Percentiles rank a stretch among this genome's conserved stretches.
Conservation (phyloP, 1,140 invertebrate species). For the Leptestheria dahalacensis region DNA sequence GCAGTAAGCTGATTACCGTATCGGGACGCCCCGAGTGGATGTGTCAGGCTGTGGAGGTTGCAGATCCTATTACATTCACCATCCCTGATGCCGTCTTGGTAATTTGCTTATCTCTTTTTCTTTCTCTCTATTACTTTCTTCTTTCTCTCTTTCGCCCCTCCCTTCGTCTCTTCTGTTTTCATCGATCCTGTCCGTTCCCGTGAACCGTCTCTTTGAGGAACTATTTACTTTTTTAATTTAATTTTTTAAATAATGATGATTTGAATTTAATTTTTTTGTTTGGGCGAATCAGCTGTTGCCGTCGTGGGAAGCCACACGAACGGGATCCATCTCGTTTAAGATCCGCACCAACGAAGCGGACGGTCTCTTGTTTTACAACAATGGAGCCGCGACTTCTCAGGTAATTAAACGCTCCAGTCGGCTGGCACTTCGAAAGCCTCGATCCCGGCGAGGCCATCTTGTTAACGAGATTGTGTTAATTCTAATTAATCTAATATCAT, state of each 20-base stretch:
- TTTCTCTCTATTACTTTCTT: neutral
- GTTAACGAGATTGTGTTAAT: too few relatives aligned
- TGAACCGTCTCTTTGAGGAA: neutral
- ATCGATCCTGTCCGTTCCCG: neutral
- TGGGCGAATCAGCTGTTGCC: constrained; percentile 67
- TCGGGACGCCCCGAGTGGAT: constrained; percentile 75
- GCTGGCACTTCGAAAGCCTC: too few relatives aligned
- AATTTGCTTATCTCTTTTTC: constrained; percentile 24
- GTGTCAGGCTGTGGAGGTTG: constrained; percentile 65
- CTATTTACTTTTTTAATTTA: neutral
- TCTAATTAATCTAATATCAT: too few relatives aligned
- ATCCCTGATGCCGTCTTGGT: constrained; percentile 77
- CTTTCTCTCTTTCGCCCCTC: neutral
- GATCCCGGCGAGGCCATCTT: too few relatives aligned
- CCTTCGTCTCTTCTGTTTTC: neutral
- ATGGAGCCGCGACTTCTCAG: constrained; percentile 39
- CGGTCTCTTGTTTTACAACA: constrained; percentile 83
- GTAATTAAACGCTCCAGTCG: too few relatives aligned
- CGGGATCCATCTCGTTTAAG: constrained; percentile 78
- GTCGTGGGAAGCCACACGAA: constrained; percentile 71
- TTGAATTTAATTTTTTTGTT: constrained; percentile 15
- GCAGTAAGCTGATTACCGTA: constrained; percentile 70
- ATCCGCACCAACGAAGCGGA: constrained; percentile 87
- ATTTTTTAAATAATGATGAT: neutral
- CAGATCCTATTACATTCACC: constrained; percentile 80